A percentile compares a stretch with the other conserved stretches of the same genome.
Evolutionary conservation across 2,888 invertebrate genomes (phyloP).

Genomic region (Chamaedrilus cognettii): DNA sequence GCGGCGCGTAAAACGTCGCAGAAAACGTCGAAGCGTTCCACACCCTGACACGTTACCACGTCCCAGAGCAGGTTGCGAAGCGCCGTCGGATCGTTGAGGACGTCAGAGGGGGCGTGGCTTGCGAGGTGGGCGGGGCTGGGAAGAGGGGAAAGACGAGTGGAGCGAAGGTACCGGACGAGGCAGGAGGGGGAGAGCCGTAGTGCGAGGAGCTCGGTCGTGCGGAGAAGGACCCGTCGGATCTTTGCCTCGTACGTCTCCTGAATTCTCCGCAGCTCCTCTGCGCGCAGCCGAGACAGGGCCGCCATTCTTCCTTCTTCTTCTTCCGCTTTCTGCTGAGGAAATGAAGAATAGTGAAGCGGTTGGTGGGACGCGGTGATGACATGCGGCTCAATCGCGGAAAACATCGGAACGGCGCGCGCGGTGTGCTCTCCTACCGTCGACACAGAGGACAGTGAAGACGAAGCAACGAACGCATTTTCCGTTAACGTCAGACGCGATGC

Average conservation of each 20-base stretch:
- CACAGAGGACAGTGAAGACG: not conserved
- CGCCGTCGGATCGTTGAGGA: constrained; percentile 6
- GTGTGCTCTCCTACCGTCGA: not conserved
- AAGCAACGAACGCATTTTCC: no score
- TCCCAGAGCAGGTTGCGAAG: constrained; percentile 32
- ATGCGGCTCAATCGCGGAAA: not conserved
- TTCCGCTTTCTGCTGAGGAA: no score
- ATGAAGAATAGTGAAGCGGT: not conserved
- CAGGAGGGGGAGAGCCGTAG: constrained; percentile 28
- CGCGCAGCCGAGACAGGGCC: not conserved
- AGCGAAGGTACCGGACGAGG: constrained; percentile 24
- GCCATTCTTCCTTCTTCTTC: not conserved
- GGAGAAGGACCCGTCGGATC: constrained; percentile 28
- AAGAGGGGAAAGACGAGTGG: constrained; percentile 2
- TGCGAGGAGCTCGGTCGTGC: constrained; percentile 31
- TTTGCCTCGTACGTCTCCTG: constrained; percentile 21
- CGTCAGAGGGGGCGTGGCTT: constrained; percentile 11
- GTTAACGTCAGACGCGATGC: no score
- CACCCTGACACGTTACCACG: constrained; percentile 27
- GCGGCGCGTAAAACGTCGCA: constrained; percentile 45
- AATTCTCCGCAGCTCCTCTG: no score
- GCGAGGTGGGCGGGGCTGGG: not conserved
- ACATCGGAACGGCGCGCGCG: not conserved
- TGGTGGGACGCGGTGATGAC: not conserved
- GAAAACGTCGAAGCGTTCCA: constrained; percentile 43